Evolutionary conservation across 1,140 invertebrate species (phyloP).

Genomic region (Papilio dardanus): DNA sequence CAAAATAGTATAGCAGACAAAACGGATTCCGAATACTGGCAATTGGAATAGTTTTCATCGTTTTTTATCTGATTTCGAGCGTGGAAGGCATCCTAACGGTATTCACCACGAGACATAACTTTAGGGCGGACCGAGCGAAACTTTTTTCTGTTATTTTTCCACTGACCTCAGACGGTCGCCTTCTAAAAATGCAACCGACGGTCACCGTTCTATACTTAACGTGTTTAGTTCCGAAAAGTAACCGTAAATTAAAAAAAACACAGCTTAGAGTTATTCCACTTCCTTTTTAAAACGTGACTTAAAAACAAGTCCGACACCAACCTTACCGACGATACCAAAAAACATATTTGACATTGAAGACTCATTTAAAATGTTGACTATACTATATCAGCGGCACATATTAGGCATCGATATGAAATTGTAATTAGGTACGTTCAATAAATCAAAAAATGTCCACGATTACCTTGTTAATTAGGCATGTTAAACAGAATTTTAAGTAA

Average conservation of each 20-base stretch:
- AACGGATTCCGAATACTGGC: slow-evolving; percentile 78
- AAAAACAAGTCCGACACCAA: not conserved
- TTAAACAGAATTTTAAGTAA: slow-evolving; percentile 61
- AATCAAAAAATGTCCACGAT: slow-evolving; percentile 48
- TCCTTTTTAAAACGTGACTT: slow-evolving; percentile 21
- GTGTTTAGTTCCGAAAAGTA: slow-evolving; percentile 28
- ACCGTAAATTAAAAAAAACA: slow-evolving; percentile 27
- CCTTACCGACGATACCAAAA: slow-evolving; percentile 5
- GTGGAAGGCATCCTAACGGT: slow-evolving; percentile 79
- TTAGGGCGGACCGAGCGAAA: slow-evolving; percentile 63
- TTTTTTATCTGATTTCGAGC: slow-evolving; percentile 71
- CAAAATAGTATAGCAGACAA: slow-evolving; percentile 66
- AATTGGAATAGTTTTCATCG: slow-evolving; percentile 80
- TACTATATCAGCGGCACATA: slow-evolving; percentile 15
- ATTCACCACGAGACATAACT: slow-evolving; percentile 77
- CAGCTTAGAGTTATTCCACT: not conserved
- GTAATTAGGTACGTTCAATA: slow-evolving; percentile 36
- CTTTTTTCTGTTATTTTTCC: slow-evolving; percentile 74
- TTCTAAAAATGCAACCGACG: slow-evolving; percentile 47
- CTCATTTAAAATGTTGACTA: slow-evolving; percentile 35
- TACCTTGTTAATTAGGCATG: slow-evolving; percentile 64
- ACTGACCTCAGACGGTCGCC: slow-evolving; percentile 67
- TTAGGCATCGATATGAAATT: slow-evolving; percentile 37
- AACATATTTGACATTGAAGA: slow-evolving; percentile 33
- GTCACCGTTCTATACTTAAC: slow-evolving; percentile 29